Conservation (phyloP, 2,113 vertebrate species). For the Excalfactoria chinensis region DNA sequence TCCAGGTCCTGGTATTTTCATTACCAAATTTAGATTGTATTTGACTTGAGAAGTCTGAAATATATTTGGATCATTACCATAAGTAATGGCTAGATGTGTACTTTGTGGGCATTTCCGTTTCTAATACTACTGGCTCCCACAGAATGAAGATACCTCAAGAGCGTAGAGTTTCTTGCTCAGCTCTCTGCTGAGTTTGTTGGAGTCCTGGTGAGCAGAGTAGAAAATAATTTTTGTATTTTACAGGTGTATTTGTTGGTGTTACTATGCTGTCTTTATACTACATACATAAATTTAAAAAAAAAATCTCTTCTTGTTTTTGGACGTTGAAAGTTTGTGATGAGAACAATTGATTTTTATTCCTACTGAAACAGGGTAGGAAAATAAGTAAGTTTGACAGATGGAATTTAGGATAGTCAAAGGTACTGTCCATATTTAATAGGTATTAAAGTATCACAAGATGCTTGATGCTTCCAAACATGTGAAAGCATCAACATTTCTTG, state of each 20-base stretch:
- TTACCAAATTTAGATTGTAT: not conserved
- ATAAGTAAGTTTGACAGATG: not conserved
- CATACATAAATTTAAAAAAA: not conserved
- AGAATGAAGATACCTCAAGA: not conserved
- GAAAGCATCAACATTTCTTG: not conserved
- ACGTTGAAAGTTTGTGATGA: not conserved
- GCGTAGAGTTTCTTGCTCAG: not conserved
- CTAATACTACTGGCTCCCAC: not conserved
- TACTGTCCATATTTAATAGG: not conserved
- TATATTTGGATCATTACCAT: not conserved
- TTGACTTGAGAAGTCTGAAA: not conserved
- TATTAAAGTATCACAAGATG: not conserved
- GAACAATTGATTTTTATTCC: not conserved
- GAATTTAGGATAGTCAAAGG: not conserved
- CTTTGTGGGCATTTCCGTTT: not conserved
- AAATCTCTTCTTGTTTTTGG: not conserved
- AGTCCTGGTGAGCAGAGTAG: not conserved
- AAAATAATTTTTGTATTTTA: not conserved
- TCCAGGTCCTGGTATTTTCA: not conserved
- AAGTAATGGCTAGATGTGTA: not conserved
- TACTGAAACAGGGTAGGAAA: not conserved
- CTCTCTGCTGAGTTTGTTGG: not conserved
- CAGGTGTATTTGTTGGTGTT: accelerated
- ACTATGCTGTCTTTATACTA: not conserved
- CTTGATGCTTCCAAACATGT: not conserved